Percentiles rank a stretch among this genome's conserved stretches.
Evolutionary conservation across 2,797 vertebrate genomes (phyloP).

Genomic region (Hephaestus fuliginosus): DNA sequence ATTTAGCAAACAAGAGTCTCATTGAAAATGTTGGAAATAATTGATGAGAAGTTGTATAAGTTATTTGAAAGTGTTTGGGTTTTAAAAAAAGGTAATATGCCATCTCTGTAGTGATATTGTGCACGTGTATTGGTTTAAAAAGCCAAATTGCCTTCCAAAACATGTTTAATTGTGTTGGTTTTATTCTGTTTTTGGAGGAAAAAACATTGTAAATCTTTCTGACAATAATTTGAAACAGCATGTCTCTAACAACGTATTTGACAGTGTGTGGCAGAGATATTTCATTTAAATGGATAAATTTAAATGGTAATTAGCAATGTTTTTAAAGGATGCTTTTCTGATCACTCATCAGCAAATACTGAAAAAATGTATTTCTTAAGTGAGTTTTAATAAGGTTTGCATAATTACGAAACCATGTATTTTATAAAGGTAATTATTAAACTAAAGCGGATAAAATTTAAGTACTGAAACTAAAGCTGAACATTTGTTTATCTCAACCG

Average conservation of each 20-base stretch:
- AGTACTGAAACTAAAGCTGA: background rate
- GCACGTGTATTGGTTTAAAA: background rate
- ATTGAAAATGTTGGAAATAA: background rate
- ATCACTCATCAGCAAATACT: background rate
- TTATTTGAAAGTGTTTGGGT: background rate
- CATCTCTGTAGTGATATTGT: background rate
- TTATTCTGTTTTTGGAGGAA: background rate
- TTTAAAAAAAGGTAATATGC: constrained; percentile 2
- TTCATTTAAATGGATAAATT: background rate
- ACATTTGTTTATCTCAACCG: background rate
- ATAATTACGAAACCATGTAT: background rate
- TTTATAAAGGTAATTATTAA: background rate
- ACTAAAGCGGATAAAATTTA: background rate
- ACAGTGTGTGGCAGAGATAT: background rate
- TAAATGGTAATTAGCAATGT: background rate
- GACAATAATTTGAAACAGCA: background rate
- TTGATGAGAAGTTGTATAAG: background rate
- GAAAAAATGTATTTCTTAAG: background rate
- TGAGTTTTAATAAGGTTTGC: too few species aligned
- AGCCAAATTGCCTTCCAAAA: background rate
- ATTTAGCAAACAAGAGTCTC: background rate
- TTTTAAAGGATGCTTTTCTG: background rate
- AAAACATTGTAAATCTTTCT: background rate
- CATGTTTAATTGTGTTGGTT: background rate
- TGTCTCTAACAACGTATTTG: background rate